Evolutionary conservation across 2,888 invertebrate genomes (phyloP).

Genomic region (Drosophila suboccidentalis): DNA sequence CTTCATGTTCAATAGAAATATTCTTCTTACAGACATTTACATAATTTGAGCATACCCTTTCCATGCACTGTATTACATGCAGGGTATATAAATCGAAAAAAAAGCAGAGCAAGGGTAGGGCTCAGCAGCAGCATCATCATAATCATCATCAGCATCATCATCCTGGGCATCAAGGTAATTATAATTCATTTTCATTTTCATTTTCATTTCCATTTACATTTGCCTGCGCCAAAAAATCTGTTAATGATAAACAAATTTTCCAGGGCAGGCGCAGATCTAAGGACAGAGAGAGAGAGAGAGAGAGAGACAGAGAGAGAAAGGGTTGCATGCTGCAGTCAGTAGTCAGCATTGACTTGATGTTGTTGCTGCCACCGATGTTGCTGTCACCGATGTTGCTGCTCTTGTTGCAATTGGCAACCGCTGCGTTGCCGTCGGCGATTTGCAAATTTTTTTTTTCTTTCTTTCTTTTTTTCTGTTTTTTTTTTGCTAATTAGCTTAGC

Average conservation of each 20-base stretch:
- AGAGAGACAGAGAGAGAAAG: slow-evolving; percentile 7
- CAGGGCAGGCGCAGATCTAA: slow-evolving; percentile 24
- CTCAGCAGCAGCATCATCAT: slow-evolving; percentile 20
- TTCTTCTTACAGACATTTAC: background rate
- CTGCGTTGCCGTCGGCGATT: slow-evolving; percentile 53
- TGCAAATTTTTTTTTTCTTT: slow-evolving; percentile 38
- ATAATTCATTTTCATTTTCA: slow-evolving; percentile 74
- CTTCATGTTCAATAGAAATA: no score
- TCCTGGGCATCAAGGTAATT: slow-evolving; percentile 57
- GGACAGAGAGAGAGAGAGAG: background rate
- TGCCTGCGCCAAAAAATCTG: slow-evolving; percentile 55
- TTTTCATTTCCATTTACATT: slow-evolving; percentile 11
- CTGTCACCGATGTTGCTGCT: slow-evolving; percentile 13
- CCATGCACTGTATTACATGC: background rate
- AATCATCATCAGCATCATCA: slow-evolving; percentile 11
- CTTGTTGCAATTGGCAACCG: slow-evolving; percentile 39
- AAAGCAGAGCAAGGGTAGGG: slow-evolving; percentile 55
- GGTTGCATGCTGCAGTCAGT: slow-evolving; percentile 50
- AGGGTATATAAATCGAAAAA: slow-evolving; percentile 22
- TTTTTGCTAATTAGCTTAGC: slow-evolving; percentile 54
- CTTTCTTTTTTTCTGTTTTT: slow-evolving; percentile 13
- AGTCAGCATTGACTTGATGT: slow-evolving; percentile 19
- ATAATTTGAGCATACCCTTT: background rate
- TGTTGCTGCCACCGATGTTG: slow-evolving; percentile 28
- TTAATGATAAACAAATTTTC: slow-evolving; percentile 80